Conservation (phyloP, 2,797 vertebrate genomes). For the Myotis myotis region DNA sequence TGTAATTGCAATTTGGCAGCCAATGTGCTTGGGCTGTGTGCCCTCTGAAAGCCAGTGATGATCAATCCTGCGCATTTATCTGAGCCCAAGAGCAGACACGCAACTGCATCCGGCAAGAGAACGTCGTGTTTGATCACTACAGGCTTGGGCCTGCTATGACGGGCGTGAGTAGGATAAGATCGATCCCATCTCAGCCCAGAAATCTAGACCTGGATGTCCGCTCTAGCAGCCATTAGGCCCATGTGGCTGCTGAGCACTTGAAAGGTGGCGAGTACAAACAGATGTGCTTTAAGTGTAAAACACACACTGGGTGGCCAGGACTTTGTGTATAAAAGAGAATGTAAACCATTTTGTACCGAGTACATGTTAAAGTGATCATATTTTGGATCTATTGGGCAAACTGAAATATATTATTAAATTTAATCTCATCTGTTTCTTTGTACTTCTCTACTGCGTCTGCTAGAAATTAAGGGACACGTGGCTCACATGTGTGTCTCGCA, state of each 20-base stretch:
- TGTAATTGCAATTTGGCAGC: constrained; percentile 70
- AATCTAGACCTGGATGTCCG: not conserved
- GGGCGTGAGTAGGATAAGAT: not conserved
- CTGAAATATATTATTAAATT: constrained; percentile 15
- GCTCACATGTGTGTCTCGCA: not conserved
- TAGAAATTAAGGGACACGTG: not conserved
- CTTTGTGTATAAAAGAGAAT: not conserved
- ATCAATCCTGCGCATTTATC: constrained; percentile 64
- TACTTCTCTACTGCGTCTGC: not conserved
- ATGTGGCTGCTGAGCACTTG: not conserved
- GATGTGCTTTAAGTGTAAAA: not conserved
- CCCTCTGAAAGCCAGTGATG: constrained; percentile 42
- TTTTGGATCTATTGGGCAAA: not conserved
- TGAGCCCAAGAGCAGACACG: constrained; percentile 25
- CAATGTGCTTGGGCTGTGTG: constrained; percentile 19
- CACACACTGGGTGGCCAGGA: not conserved
- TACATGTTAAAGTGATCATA: not conserved
- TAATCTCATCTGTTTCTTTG: constrained; percentile 29
- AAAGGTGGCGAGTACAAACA: not conserved
- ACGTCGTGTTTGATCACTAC: not conserved
- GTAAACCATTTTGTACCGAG: not conserved
- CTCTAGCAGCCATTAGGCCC: not conserved
- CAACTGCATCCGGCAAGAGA: constrained; percentile 12
- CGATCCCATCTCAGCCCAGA: not conserved
- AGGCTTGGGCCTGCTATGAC: not conserved